These are phyloP conservation scores for Leptinotarsa undecemlineata DNA, from an alignment of 1,140 invertebrate species.

Conservation along the genomic window DNA sequence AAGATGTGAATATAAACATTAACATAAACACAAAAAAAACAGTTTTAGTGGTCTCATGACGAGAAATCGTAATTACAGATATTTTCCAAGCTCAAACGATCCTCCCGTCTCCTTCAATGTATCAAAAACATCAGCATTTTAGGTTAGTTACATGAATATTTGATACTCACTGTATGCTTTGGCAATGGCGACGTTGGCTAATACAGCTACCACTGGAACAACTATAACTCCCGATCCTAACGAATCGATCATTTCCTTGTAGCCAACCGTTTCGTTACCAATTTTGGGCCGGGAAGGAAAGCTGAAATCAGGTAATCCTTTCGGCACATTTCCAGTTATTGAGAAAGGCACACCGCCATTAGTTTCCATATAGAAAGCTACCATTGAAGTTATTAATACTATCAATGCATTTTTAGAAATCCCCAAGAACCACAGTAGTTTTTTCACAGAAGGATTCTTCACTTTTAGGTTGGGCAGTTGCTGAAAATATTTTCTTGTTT, in stretches of 20 bases:
- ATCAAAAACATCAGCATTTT: too few species aligned
- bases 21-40: too few species aligned
- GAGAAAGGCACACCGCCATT: slow-evolving; percentile 59
- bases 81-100: too few species aligned
- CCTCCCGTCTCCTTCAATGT: too few species aligned
- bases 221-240: slow-evolving; percentile 74
- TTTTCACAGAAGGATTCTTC: slow-evolving; percentile 56
- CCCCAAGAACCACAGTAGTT: slow-evolving; percentile 71
- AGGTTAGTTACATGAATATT: too few species aligned
- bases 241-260: slow-evolving; percentile 67
- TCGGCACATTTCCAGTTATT: slow-evolving; percentile 56
- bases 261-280: slow-evolving; percentile 64
- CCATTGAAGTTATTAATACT: slow-evolving; percentile 70
- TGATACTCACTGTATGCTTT: slow-evolving; percentile 76
- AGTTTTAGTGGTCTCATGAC: too few species aligned
- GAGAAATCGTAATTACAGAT: too few species aligned
- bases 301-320: slow-evolving; percentile 32
- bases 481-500: not conserved
- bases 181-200: slow-evolving; percentile 86
- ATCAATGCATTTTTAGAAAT: slow-evolving; percentile 79
- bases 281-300: slow-evolving; percentile 62
- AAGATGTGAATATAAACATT: too few species aligned
- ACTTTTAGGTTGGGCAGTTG: slow-evolving; percentile 61
- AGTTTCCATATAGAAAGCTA: slow-evolving; percentile 60
- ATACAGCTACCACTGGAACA: slow-evolving; percentile 77